Conservation (phyloP, 2,888 invertebrate genomes). For the Monochamus alternatus region DNA sequence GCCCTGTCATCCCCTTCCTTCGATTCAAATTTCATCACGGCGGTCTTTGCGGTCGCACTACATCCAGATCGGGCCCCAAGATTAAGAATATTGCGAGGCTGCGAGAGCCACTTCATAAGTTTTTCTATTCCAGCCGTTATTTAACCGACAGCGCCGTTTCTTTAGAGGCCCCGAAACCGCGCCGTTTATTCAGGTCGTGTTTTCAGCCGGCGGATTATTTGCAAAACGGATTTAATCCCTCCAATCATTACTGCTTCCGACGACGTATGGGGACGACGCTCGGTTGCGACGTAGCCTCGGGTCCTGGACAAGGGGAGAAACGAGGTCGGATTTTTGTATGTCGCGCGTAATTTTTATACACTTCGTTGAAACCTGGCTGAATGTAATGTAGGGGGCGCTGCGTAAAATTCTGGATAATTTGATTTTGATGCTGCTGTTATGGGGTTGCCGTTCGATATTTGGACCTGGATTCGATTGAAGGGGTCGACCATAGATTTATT, state of each 20-base stretch:
- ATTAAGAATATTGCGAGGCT: conserved; percentile 39
- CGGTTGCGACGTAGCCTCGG: neutral
- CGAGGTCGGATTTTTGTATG: neutral
- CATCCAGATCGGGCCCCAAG: conserved; percentile 39
- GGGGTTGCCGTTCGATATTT: no score
- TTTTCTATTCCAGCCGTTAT: conserved; percentile 36
- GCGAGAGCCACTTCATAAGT: conserved; percentile 40
- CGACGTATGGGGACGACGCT: no score
- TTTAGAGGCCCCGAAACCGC: conserved; percentile 7
- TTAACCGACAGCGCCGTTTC: conserved; percentile 35
- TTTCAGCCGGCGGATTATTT: conserved; percentile 39
- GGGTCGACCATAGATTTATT: neutral
- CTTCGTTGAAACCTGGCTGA: no score
- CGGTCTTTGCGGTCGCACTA: conserved; percentile 35
- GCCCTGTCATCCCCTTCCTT: neutral
- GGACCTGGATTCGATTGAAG: neutral
- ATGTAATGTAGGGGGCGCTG: no score
- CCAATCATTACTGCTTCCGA: conserved; percentile 28
- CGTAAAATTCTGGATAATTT: no score
- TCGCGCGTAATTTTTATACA: no score
- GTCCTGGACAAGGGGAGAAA: neutral
- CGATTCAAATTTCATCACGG: conserved; percentile 40
- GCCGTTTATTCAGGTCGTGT: conserved; percentile 40
- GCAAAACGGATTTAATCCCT: conserved; percentile 36
- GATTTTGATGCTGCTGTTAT: no score